A percentile compares a stretch with the other conserved stretches of the same genome.
phyloP scores from a whole-genome alignment of 2,113 vertebrate genomes.

The Corapipo altera region DNA sequence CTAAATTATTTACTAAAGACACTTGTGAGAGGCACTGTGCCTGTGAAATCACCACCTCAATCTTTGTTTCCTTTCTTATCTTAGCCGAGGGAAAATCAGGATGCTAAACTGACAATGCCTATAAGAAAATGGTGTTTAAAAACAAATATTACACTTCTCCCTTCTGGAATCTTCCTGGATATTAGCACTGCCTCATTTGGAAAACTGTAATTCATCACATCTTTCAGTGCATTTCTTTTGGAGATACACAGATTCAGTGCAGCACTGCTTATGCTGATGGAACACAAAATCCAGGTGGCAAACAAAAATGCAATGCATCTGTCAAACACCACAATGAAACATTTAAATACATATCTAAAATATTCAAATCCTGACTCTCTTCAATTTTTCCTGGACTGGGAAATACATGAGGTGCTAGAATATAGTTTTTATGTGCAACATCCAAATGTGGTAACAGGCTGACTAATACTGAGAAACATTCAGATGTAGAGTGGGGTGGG shows the following conservation, averaged over 20 bases:
- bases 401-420: neutral
- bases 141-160: neutral
- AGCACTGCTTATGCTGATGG: neutral
- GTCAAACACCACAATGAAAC: neutral
- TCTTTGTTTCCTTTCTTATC: neutral
- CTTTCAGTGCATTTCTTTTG: neutral
- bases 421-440: neutral
- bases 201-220: neutral
- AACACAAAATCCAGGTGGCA: neutral
- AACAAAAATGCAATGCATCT: neutral
- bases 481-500: neutral
- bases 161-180: neutral
- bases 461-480: neutral
- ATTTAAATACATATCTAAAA: neutral
- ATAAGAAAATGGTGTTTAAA: neutral
- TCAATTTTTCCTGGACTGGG: neutral
- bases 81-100: neutral
- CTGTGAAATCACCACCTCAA: neutral
- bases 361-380: neutral
- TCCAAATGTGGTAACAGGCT: neutral
- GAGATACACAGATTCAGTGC: neutral
- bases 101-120: neutral
- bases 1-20: slow-evolving; percentile 33
- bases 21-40: neutral
- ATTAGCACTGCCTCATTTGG: neutral